These are phyloP conservation scores for Belgica antarctica DNA, from an alignment of 2,888 invertebrate genomes.

Conservation along the genomic window DNA sequence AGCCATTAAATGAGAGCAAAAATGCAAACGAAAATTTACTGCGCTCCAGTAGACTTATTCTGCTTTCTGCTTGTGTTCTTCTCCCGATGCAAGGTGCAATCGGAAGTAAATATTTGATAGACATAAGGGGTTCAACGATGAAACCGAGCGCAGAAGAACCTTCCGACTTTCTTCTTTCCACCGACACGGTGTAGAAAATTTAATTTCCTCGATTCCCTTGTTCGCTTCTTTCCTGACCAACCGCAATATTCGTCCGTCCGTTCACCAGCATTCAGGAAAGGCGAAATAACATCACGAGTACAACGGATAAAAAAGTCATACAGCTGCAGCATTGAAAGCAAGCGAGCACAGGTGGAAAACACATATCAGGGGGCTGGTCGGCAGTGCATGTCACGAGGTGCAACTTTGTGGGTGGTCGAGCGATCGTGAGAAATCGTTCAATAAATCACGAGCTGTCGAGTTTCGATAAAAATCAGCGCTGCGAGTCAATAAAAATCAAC, in stretches of 20 bases:
- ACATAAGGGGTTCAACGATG: not conserved
- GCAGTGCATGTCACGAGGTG: too few species aligned
- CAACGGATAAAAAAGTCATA: not conserved
- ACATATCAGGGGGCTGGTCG: not conserved
- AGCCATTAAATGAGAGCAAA: not conserved
- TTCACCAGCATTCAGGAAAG: not conserved
- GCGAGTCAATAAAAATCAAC: too few species aligned
- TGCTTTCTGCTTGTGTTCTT: not conserved
- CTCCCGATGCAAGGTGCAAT: conserved; percentile 30
- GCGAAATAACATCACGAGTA: not conserved
- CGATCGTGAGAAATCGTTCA: too few species aligned
- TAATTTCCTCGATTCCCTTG: conserved; percentile 28
- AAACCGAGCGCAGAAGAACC: not conserved
- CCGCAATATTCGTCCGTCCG: conserved; percentile 32
- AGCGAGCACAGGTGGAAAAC: conserved; percentile 42
- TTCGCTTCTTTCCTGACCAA: conserved; percentile 35
- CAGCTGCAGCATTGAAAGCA: conserved; percentile 38
- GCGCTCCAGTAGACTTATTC: not conserved
- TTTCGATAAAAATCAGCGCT: too few species aligned
- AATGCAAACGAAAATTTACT: conserved; percentile 37
- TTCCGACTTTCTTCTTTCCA: not conserved
- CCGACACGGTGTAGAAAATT: conserved; percentile 6
- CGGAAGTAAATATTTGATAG: conserved; percentile 41
- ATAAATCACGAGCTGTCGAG: too few species aligned
- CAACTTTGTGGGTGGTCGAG: too few species aligned